Evolutionary conservation across 2,113 vertebrate genomes (phyloP), one percentile per base, ranked within the genome.

Genomic region (Gadus chalcogrammus): DNA sequence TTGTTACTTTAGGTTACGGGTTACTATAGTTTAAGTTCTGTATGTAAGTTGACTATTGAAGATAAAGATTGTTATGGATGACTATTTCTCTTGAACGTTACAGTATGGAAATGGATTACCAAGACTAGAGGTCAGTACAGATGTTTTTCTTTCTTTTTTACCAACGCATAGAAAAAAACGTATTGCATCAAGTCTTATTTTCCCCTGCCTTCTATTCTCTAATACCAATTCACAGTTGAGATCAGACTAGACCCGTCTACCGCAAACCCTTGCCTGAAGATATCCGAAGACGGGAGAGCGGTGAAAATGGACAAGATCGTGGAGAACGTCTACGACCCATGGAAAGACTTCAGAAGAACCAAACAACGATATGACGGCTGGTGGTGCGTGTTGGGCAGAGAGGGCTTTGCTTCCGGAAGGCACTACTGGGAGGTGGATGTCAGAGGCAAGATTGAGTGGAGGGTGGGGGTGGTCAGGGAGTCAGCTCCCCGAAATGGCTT

Each of bases 401-500:
- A 82, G 31, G 52, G 74, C 12, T 91, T 89, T 48, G 31, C 55
- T 13, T 82, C 80, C 0, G 92, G 91, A 5, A 71, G 70, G 3
- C 72, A 85, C 38, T 90, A 77, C 77, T 91, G 89, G 89, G 90
- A 91, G 31, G 90, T 92, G 8, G 78, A 88, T 38, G 84, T 81
- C 8, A 68, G 1, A 0, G 64, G 91, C 0, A 64, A 90, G 4
- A 85, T 79, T 0, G 93, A 93, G 20, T 94, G 93, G 94, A 92
- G 91, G 53, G 88, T 95, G 0, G 94, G 93, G 0, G 94, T 93
- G 0, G 90, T 93, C 73, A 80, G 52, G 0, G 91, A 93, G 55
- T 94, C 92, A 0, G 52, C 93, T 0, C 71, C 85, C 2, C 86
- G 92, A 67, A 89, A 91, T 64, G 80, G 75, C 1, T 82, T 58